phyloP scores from a whole-genome alignment of 2,888 invertebrate species.

The Acanthococcus lagerstroemiae region DNA sequence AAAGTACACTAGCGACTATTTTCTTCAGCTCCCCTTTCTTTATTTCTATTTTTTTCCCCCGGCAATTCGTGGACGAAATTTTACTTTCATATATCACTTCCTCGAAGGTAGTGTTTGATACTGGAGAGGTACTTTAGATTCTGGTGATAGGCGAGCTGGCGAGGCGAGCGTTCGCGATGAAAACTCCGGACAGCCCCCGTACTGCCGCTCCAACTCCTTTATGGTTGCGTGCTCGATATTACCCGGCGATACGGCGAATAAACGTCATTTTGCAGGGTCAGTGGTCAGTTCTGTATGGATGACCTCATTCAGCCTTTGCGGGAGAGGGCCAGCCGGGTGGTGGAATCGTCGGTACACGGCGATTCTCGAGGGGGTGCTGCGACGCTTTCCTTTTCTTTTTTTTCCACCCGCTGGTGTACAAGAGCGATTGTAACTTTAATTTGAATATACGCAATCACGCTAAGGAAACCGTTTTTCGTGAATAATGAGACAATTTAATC shows the following conservation, averaged over 20 bases:
- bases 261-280: constrained; percentile 25
- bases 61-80: neutral
- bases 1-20: neutral
- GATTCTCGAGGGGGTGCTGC: too few species aligned
- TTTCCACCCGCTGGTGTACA: neutral
- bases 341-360: too few species aligned
- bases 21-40: neutral
- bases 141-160: constrained; percentile 8
- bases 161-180: neutral
- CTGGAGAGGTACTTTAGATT: constrained; percentile 12
- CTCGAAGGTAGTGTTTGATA: neutral
- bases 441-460: constrained; percentile 27
- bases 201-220: neutral
- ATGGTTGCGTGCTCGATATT: neutral
- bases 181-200: neutral
- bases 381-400: too few species aligned
- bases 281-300: constrained; percentile 20
- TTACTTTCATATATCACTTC: constrained; percentile 11
- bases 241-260: neutral
- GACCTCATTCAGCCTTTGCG: constrained; percentile 19
- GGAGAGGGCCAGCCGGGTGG: too few species aligned
- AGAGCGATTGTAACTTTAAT: constrained; percentile 8
- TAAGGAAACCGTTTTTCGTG: constrained; percentile 22
- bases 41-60: too few species aligned
- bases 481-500: constrained; percentile 28